A percentile compares a stretch with the other conserved stretches of the same genome.
phyloP scores from a whole-genome alignment of 2,888 invertebrate genomes.

The Heliconius ethilla region DNA sequence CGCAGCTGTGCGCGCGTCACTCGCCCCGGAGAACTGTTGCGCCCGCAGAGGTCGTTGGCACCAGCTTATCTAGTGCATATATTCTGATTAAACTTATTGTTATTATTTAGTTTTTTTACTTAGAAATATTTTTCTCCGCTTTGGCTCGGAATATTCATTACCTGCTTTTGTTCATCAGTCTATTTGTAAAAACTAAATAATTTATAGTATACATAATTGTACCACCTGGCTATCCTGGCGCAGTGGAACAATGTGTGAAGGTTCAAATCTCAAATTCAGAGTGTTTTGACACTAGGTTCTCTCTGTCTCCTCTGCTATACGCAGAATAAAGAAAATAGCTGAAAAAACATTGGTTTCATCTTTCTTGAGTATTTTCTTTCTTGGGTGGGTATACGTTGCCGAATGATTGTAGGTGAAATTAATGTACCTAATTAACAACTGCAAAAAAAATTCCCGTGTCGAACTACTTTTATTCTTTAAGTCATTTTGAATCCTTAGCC shows the following conservation, averaged over 20 bases:
- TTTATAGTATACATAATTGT: background rate
- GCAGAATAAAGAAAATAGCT: too few relatives aligned
- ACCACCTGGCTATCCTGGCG: background rate
- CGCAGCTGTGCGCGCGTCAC: constrained; percentile 42
- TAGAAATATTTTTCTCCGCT: background rate
- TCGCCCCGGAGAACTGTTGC: constrained; percentile 35
- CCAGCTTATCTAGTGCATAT: constrained; percentile 31
- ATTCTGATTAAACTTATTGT: constrained; percentile 17
- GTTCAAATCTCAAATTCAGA: background rate
- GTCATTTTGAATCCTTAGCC: background rate
- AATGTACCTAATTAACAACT: background rate
- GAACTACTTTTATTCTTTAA: background rate
- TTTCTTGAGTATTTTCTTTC: too few relatives aligned
- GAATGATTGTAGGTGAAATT: too few relatives aligned
- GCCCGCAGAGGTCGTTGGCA: constrained; percentile 39
- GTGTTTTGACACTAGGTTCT: background rate
- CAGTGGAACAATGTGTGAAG: background rate
- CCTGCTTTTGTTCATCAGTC: background rate
- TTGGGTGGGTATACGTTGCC: too few relatives aligned
- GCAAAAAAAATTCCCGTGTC: background rate
- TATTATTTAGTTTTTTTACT: background rate
- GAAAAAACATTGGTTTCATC: too few relatives aligned
- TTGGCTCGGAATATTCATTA: background rate
- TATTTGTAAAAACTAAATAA: background rate
- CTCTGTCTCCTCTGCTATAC: background rate